phyloP scores from a whole-genome alignment of 2,797 vertebrate genomes.

The Melanotaenia boesemani region DNA sequence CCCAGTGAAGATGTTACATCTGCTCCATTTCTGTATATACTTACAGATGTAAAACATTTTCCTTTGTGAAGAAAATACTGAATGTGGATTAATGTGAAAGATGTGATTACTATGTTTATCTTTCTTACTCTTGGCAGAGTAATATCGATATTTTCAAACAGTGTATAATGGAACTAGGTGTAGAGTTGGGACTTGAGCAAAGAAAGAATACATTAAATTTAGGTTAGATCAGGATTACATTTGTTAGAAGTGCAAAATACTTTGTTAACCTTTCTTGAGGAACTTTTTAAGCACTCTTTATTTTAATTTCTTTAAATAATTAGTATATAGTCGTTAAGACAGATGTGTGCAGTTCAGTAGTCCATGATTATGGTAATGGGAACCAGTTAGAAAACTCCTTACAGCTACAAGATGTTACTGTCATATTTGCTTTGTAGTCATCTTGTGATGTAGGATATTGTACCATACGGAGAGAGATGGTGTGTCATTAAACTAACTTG shows the following conservation, averaged over 20 bases:
- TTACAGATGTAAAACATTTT: slow-evolving; percentile 2
- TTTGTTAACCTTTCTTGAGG: not conserved
- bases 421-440: not conserved
- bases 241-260: not conserved
- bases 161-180: not conserved
- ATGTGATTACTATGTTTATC: not conserved
- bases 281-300: not conserved
- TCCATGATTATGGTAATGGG: slow-evolving; percentile 27
- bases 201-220: not conserved
- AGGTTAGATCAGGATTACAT: not conserved
- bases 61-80: not conserved
- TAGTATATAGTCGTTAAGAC: slow-evolving; percentile 13
- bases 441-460: slow-evolving; percentile 10
- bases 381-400: slow-evolving; percentile 4
- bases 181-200: not conserved
- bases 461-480: not conserved
- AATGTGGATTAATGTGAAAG: not conserved
- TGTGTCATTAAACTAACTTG: slow-evolving; percentile 7
- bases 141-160: too few relatives aligned
- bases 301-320: not conserved
- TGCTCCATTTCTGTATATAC: not conserved
- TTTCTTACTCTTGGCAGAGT: not conserved
- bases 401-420: not conserved
- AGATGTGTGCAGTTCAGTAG: slow-evolving; percentile 1
- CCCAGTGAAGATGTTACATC: not conserved